Evolutionary conservation across 1,140 invertebrate genomes (phyloP).

Genomic region (Papilio xuthus): DNA sequence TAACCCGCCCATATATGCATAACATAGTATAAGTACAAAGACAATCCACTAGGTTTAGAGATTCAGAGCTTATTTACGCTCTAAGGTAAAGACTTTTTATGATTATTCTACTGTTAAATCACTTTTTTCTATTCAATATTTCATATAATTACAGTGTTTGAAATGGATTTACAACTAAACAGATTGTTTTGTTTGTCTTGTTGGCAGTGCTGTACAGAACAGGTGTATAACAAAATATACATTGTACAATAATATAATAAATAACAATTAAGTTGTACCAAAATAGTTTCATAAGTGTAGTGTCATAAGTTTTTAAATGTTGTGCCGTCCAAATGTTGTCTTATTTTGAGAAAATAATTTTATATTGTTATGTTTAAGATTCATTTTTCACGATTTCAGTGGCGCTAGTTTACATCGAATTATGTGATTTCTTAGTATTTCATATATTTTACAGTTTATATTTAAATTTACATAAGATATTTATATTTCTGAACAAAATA

Average conservation of each 20-base stretch:
- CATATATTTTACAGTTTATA: neutral
- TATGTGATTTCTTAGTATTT: neutral
- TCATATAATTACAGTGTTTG: neutral
- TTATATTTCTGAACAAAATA: neutral
- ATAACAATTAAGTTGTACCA: neutral
- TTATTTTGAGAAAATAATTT: neutral
- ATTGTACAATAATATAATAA: neutral
- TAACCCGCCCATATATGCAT: neutral
- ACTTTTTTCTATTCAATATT: too few species aligned
- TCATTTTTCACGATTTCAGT: neutral
- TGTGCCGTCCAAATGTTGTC: constrained; percentile 8
- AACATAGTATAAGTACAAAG: neutral
- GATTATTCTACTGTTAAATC: too few species aligned
- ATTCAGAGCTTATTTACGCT: neutral
- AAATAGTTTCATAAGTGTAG: too few species aligned
- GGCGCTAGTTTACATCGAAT: constrained; percentile 7
- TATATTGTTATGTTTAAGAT: neutral
- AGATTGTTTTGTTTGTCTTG: neutral
- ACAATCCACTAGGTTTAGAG: neutral
- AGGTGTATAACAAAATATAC: too few species aligned
- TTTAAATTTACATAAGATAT: neutral
- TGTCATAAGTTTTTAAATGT: constrained; percentile 17
- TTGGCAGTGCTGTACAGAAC: neutral
- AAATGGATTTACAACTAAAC: neutral
- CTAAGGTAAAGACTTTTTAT: too few species aligned